Evolutionary conservation across 1,140 invertebrate species (phyloP), one percentile per base, ranked within the genome.

Genomic region (Archivesica marissinica): DNA sequence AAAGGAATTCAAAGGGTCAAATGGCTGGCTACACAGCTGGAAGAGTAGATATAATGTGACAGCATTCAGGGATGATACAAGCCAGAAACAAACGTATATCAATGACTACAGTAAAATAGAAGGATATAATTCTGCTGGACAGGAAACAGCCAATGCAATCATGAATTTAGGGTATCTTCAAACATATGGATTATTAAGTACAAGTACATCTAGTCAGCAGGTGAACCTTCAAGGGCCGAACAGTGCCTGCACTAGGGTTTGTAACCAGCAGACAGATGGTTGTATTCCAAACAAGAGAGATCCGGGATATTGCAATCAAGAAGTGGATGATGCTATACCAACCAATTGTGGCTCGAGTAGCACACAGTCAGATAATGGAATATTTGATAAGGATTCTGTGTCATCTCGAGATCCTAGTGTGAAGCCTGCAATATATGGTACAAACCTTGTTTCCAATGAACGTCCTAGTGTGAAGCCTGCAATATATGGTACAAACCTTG

Each of bases 21-120:
- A 88, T 78, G 91, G 90, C 7, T 93, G 92, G 92, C 85, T 92
- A 72, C 87, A 90, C 25, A 86, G 87, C 20, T 93, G 91, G 68
- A 86, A 87, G 47, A 82, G 72, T 23, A 64, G 89, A 2, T 88
- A 91, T 79, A 81, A 81, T 66, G 79, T 87, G 15, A 70, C 74
- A 20, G 77, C 76, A 20, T 78, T 33, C 25, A 47, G 44, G 17
- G 68, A 72, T 33, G 68, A 72, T 28, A 52, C 23, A 1, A 4
- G n/a, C 6, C 25, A n/a, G 15, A 72, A 50, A 72, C 44, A 52
- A 44, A 72, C 13, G 2, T 72, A 72, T 33, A 47, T 72, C 7
- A 72, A 72, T 72, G 68, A 72, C 33, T 72, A 72, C 15, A 72
- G 68, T 50, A 72, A 72, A 50, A 20, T 72, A 3, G 68, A 72